These are phyloP conservation scores for Osedax frankpressi DNA, from an alignment of 2,888 invertebrate species.

Conservation along the genomic window DNA sequence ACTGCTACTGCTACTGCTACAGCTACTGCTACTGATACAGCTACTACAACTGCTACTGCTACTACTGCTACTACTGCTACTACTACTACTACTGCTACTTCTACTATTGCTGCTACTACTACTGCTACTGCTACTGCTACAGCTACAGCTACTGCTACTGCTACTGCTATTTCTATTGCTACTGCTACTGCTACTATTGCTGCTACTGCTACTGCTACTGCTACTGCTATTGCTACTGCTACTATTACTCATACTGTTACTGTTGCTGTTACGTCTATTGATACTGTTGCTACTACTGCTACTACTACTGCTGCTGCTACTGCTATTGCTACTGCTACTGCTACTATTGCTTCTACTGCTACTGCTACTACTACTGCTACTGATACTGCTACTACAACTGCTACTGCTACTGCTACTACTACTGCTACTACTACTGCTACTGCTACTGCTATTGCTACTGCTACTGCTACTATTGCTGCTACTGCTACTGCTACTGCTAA, in stretches of 20 bases:
- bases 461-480: not conserved
- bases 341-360: not conserved
- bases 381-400: not conserved
- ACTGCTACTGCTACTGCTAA: not conserved
- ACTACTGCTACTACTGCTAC: not conserved
- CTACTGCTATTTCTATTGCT: not conserved
- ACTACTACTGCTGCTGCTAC: not conserved
- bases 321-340: not conserved
- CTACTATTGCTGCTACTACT: not conserved
- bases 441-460: not conserved
- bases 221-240: not conserved
- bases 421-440: not conserved
- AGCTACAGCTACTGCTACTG: not conserved
- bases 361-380: not conserved
- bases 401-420: not conserved
- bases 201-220: not conserved
- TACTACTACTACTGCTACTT: not conserved
- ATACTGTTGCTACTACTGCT: not conserved
- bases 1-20: not conserved
- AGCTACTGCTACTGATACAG: not conserved
- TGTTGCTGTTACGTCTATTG: not conserved
- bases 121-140: not conserved
- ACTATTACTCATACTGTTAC: not conserved
- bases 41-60: not conserved
- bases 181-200: not conserved